Base-by-base conservation (phyloP, 2,797 vertebrate species). In the Thripadectes ignobilis region DNA sequence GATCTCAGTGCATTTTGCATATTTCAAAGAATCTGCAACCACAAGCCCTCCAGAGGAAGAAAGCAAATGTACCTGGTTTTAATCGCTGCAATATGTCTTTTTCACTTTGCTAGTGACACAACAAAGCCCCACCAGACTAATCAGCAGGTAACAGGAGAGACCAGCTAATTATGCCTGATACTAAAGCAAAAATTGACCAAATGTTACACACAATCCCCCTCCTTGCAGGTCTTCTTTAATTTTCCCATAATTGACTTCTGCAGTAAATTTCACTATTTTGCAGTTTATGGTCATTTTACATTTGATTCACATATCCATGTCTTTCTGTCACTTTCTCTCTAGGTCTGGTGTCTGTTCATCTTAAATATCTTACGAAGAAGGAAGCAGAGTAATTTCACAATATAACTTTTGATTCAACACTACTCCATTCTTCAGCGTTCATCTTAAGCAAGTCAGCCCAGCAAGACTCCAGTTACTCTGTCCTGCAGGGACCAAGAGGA, bases 11-110 rank as follows among this genome's bases (percentile, higher is more conserved):
- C 30, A 65, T 52, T 94, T 76, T 62, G 55, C 36, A 11, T 85
- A 83, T 88, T 93, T 86, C 80, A 92, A 38, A 88, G 71, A 76
- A 67, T 51, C 30, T 94, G 51, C 22, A 83, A 88, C 75, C 74
- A 75, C 72, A 92, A 86, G n/a, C 22, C 65, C 32, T 88, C 2
- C 10, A 84, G 2, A 48, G 49, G 66, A 93, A 79, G 49, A 39
- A 48, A 26, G 17, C 38, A 46, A 38, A 85, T 5, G 30, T 30
- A 81, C 34, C 84, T 91, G 85, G 24, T 97, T 94, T 62, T 85
- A 83, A 95, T 89, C 81, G 79, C 73, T 54, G 32, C 26, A 83
- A 30, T 55, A 26, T 6, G 38, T 48, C 61, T 88, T 71, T 78
- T 59, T 63, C 85, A 46, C 49, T 94, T 85, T 75, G 54, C 61